phyloP scores from a whole-genome alignment of 2,888 invertebrate genomes.

The Panopea generosa region DNA sequence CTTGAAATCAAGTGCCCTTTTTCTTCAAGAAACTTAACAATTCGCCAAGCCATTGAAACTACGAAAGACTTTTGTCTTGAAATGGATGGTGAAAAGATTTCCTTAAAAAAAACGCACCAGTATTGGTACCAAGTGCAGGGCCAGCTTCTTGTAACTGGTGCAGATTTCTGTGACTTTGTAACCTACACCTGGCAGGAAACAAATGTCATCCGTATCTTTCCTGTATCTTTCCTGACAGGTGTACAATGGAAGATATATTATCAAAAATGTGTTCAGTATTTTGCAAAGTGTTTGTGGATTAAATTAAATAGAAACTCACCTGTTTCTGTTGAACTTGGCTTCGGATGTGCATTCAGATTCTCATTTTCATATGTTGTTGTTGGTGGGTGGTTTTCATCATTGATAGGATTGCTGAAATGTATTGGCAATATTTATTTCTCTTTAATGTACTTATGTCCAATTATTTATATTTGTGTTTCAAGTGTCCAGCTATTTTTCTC shows the following conservation, averaged over 20 bases:
- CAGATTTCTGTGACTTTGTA: conserved; percentile 29
- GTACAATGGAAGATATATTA: conserved; percentile 15
- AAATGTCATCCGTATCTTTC: not conserved
- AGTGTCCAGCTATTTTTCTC: too few relatives aligned
- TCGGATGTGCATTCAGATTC: not conserved
- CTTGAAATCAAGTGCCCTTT: conserved; percentile 50
- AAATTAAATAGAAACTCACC: not conserved
- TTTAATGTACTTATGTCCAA: too few relatives aligned
- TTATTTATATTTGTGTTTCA: too few relatives aligned
- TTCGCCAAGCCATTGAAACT: not conserved
- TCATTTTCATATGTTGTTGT: too few relatives aligned
- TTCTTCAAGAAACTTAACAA: conserved; percentile 14
- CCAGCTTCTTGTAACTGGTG: conserved; percentile 15
- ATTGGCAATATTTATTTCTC: too few relatives aligned
- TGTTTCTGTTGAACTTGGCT: not conserved
- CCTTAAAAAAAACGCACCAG: conserved; percentile 7
- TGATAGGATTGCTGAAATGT: too few relatives aligned
- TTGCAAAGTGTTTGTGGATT: too few relatives aligned
- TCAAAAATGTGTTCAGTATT: conserved; percentile 6
- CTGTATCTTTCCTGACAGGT: too few relatives aligned
- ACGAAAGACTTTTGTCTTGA: conserved; percentile 6
- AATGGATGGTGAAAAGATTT: conserved; percentile 2
- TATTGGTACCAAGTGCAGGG: conserved; percentile 30
- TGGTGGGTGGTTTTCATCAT: too few relatives aligned
- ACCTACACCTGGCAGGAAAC: conserved; percentile 19